A percentile compares a stretch with the other conserved stretches of the same genome.
Evolutionary conservation across 2,888 invertebrate genomes (phyloP).

Genomic region (Drosophila multiciliata): DNA sequence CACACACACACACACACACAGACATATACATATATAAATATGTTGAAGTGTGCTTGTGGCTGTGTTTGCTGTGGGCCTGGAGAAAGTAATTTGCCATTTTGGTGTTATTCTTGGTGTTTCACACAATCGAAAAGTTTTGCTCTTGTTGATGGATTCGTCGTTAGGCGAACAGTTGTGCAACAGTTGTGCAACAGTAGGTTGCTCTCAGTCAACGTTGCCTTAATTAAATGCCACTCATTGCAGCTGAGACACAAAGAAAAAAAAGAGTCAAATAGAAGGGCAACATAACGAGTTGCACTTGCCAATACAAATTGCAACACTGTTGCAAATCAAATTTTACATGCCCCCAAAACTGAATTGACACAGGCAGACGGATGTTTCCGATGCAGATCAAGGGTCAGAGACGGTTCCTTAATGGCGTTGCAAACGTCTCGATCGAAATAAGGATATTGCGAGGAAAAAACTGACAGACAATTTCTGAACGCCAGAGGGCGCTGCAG

Average conservation of each 20-base stretch:
- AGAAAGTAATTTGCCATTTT: slow-evolving; percentile 32
- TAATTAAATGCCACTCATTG: slow-evolving; percentile 37
- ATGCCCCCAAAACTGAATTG: background rate
- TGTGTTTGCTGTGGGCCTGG: slow-evolving; percentile 5
- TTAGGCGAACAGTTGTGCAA: slow-evolving; percentile 31
- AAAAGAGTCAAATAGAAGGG: slow-evolving; percentile 16
- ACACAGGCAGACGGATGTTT: background rate
- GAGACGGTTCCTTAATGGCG: background rate
- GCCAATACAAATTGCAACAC: background rate
- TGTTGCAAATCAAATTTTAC: background rate
- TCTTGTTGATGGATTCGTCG: slow-evolving; percentile 40
- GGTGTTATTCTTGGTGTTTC: slow-evolving; percentile 10
- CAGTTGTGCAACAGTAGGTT: slow-evolving; percentile 40
- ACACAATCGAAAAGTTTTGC: slow-evolving; percentile 4
- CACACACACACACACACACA: slow-evolving; percentile 6
- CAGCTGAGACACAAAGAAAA: slow-evolving; percentile 22
- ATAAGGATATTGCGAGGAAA: background rate
- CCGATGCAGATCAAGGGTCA: background rate
- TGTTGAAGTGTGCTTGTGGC: background rate
- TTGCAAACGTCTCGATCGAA: background rate
- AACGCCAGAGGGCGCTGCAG: slow-evolving; percentile 42
- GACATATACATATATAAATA: slow-evolving; percentile 1
- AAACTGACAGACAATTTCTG: background rate
- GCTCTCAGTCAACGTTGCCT: slow-evolving; percentile 10
- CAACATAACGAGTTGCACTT: background rate